phyloP scores from a whole-genome alignment of 2,113 vertebrate species.

The Elaphurus davidianus region DNA sequence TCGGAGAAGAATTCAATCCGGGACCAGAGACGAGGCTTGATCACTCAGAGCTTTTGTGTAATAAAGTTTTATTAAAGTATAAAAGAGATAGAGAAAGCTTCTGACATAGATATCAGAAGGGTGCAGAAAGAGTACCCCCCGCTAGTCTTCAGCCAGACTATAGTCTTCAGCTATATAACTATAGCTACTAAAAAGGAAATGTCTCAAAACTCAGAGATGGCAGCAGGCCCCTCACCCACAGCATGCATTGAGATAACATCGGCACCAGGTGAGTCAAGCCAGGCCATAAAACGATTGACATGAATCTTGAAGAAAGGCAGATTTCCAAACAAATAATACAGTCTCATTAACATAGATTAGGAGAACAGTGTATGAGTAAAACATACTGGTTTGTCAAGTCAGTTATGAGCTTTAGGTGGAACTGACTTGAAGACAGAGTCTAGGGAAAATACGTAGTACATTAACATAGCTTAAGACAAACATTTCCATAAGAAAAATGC shows the following conservation, averaged over 20 bases:
- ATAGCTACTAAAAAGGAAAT: not conserved
- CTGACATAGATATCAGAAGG: not conserved
- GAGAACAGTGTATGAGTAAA: not conserved
- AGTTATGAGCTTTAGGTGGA: not conserved
- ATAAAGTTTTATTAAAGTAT: not conserved
- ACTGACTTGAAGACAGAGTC: not conserved
- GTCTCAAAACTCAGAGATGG: not conserved
- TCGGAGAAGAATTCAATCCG: rapidly evolving
- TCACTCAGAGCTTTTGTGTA: not conserved
- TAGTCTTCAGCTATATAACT: too few species aligned
- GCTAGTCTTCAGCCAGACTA: not conserved
- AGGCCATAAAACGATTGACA: rapidly evolving
- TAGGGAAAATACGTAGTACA: not conserved
- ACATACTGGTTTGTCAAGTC: not conserved
- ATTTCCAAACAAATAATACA: not conserved
- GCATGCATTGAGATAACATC: not conserved
- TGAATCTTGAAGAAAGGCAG: not conserved
- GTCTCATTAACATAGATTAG: not conserved
- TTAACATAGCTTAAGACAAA: not conserved
- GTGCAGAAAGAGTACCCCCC: not conserved
- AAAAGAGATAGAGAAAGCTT: not conserved
- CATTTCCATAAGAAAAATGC: not conserved
- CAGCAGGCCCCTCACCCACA: not conserved
- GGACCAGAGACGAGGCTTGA: not conserved
- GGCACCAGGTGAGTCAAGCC: not conserved